Conservation (phyloP, 2,797 vertebrate genomes). For the Notoglanidium macrostoma region DNA sequence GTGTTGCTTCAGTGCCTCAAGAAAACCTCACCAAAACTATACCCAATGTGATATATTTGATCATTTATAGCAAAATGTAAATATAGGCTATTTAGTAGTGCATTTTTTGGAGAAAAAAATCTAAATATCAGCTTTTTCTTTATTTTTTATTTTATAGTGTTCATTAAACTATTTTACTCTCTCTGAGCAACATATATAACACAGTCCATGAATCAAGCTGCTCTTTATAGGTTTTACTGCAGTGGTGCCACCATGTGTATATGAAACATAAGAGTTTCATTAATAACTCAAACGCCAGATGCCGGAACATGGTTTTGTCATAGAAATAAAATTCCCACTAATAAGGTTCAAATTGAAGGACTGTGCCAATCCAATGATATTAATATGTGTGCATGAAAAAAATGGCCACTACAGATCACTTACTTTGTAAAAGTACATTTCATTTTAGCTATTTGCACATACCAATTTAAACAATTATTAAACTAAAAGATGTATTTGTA, state of each 20-base stretch:
- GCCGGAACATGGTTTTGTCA: not conserved
- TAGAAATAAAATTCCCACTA: not conserved
- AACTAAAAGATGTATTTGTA: not conserved
- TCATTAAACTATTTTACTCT: not conserved
- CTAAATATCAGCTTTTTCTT: not conserved
- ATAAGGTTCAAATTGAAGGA: constrained; percentile 6
- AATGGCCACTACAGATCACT: not conserved
- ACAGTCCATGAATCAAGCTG: not conserved
- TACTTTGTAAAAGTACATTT: not conserved
- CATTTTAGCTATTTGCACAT: not conserved
- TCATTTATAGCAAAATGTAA: not conserved
- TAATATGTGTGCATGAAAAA: not conserved
- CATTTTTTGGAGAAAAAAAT: not conserved
- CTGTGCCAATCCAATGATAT: not conserved
- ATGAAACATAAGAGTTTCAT: not conserved
- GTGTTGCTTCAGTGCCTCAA: not conserved
- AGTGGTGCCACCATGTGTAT: not conserved
- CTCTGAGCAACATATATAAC: not conserved
- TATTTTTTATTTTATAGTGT: not conserved
- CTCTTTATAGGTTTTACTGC: not conserved
- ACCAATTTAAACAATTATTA: not conserved
- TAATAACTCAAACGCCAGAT: constrained; percentile 23
- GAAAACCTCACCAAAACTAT: not conserved
- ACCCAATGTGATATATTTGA: not conserved
- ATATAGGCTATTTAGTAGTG: not conserved